A percentile compares a stretch with the other conserved stretches of the same genome.
phyloP scores from a whole-genome alignment of 2,888 invertebrate species.

The Ctenicera cuprea region DNA sequence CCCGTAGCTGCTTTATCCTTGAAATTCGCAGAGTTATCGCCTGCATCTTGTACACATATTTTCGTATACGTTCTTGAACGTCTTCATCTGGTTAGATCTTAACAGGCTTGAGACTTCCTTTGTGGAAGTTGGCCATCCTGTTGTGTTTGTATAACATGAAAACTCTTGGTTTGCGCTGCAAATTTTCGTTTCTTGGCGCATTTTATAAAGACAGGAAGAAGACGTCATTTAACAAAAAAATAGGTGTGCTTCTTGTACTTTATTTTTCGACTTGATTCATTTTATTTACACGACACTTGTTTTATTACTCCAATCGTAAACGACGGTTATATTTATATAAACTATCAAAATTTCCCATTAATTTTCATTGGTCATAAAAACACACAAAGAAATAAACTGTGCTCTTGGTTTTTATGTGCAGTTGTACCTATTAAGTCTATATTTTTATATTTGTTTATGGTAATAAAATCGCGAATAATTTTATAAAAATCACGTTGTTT shows the following conservation, averaged over 20 bases:
- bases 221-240: no score
- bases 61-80: constrained; percentile 18
- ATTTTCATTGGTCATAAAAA: no score
- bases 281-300: background rate
- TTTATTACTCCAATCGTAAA: no score
- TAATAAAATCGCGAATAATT: no score
- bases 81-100: constrained; percentile 11
- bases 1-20: constrained; percentile 13
- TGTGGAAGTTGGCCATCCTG: background rate
- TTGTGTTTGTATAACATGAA: background rate
- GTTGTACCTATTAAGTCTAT: no score
- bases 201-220: no score
- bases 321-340: background rate
- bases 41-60: background rate
- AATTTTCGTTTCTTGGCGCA: no score
- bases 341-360: background rate
- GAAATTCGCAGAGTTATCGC: constrained; percentile 17
- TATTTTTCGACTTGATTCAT: background rate
- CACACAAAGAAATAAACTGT: no score
- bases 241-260: no score
- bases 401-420: no score
- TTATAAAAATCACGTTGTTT: no score
- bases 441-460: no score
- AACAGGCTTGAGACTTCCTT: background rate
- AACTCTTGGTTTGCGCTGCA: background rate